Percentiles rank a stretch among this genome's conserved stretches.
Evolutionary conservation across 2,113 vertebrate species (phyloP).

Genomic region (Oxygymnocypris stewartii): DNA sequence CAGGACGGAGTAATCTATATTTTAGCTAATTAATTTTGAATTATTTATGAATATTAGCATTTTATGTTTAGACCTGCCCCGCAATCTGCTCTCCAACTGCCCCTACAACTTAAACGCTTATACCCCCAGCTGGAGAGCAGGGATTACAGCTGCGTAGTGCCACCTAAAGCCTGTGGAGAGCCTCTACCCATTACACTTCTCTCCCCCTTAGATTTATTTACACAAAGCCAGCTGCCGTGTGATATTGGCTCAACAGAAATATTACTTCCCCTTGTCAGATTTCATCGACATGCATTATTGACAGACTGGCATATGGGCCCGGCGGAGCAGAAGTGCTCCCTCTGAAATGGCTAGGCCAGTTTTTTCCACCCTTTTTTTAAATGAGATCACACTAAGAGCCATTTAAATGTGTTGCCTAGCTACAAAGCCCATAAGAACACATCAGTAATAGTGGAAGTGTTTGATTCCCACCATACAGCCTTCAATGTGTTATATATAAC

Average conservation of each 20-base stretch:
- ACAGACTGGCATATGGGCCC: conserved; percentile 50
- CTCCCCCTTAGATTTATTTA: conserved; percentile 50
- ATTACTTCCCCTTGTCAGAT: conserved; percentile 58
- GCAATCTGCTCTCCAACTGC: not conserved
- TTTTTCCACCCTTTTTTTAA: conserved; percentile 22
- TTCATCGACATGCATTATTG: conserved; percentile 61
- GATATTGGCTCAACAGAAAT: conserved; percentile 56
- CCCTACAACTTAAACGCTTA: conserved; percentile 16
- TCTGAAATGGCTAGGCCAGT: conserved; percentile 31
- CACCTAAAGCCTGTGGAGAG: conserved; percentile 18
- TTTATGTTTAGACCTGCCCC: not conserved
- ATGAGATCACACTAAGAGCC: conserved; percentile 30
- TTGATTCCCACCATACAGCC: conserved; percentile 37
- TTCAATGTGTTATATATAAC: conserved; percentile 5
- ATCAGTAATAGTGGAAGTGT: conserved; percentile 23
- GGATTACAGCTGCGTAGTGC: conserved; percentile 41
- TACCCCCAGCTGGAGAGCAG: conserved; percentile 35
- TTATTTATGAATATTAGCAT: conserved; percentile 21
- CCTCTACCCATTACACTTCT: conserved; percentile 20
- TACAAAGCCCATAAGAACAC: conserved; percentile 46
- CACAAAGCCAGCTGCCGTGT: conserved; percentile 50
- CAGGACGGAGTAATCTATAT: not conserved
- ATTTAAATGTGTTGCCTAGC: conserved; percentile 51
- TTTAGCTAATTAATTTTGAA: not conserved
- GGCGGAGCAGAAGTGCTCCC: conserved; percentile 39